Conservation (phyloP, 2,888 invertebrate genomes). For the Campoplex capitator region DNA sequence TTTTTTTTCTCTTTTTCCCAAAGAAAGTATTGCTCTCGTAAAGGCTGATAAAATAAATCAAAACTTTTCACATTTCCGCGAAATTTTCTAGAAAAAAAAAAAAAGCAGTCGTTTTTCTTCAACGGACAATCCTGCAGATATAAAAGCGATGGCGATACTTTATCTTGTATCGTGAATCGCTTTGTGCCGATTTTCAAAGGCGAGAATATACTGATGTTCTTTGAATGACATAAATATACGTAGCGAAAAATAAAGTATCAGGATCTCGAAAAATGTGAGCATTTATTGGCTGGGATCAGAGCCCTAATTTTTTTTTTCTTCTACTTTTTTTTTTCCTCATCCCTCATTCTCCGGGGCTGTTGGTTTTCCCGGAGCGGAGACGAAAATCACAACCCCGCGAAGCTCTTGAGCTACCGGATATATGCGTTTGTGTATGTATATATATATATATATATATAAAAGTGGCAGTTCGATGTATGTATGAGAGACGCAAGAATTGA, state of each 20-base stretch:
- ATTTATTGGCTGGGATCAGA: conserved; percentile 40
- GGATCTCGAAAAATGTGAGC: conserved; percentile 11
- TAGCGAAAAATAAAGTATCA: conserved; percentile 24
- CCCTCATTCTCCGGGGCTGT: conserved; percentile 3
- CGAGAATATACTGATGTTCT: conserved; percentile 5
- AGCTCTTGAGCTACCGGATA: conserved; percentile 19
- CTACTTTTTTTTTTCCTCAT: not conserved
- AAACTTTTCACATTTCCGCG: not conserved
- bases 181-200: not conserved
- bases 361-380: conserved; percentile 24
- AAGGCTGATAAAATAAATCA: not conserved
- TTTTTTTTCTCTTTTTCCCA: not conserved
- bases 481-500: conserved; percentile 47
- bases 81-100: not conserved
- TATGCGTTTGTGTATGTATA: not conserved
- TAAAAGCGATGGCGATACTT: not conserved
- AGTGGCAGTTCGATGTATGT: conserved; percentile 47
- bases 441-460: conserved; percentile 16
- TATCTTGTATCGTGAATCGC: not conserved
- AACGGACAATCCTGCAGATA: not conserved
- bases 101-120: not conserved
- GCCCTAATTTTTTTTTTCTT: conserved; percentile 35
- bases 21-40: not conserved
- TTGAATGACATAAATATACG: not conserved
- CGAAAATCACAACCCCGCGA: conserved; percentile 53